A percentile compares a stretch with the other conserved stretches of the same genome.
Conservation (phyloP, 2,113 vertebrate species). For the Pluvialis apricaria region DNA sequence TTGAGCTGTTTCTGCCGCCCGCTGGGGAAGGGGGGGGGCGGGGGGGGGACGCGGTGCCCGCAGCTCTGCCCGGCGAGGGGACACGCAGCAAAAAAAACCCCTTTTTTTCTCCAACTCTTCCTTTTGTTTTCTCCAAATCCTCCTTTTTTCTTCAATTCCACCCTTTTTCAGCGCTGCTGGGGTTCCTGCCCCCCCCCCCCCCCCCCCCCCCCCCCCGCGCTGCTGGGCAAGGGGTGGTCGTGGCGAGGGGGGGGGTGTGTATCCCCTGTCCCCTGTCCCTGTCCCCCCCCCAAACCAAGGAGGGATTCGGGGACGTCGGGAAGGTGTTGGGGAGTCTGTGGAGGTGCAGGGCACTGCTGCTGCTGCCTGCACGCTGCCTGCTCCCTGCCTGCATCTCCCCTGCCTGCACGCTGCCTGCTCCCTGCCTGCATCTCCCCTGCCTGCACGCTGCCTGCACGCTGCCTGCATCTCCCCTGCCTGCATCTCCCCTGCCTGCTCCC, state of each 20-base stretch:
- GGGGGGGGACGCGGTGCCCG: not conserved
- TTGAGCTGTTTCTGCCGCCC: not conserved
- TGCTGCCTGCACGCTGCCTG: not conserved
- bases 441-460: not conserved
- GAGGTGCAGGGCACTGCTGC: too few species aligned
- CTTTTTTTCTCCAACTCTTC: not conserved
- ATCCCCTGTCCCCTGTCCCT: too few species aligned
- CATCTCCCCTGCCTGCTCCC: not conserved
- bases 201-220: too few species aligned
- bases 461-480: too few species aligned
- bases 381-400: not conserved
- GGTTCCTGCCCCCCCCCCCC: too few species aligned
- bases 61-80: not conserved
- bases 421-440: not conserved
- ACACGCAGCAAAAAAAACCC: not conserved
- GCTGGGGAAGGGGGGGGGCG: accelerated
- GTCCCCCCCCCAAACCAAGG: too few species aligned
- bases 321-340: too few species aligned
- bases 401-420: not conserved
- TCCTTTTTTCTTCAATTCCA: too few species aligned
- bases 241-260: too few species aligned
- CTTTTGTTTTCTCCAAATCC: not conserved
- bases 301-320: too few species aligned
- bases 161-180: too few species aligned
- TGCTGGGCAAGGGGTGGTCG: too few species aligned